A percentile compares a stretch with the other conserved stretches of the same genome.
Conservation (phyloP, 2,888 invertebrate species). For the Amphiduros pacificus region DNA sequence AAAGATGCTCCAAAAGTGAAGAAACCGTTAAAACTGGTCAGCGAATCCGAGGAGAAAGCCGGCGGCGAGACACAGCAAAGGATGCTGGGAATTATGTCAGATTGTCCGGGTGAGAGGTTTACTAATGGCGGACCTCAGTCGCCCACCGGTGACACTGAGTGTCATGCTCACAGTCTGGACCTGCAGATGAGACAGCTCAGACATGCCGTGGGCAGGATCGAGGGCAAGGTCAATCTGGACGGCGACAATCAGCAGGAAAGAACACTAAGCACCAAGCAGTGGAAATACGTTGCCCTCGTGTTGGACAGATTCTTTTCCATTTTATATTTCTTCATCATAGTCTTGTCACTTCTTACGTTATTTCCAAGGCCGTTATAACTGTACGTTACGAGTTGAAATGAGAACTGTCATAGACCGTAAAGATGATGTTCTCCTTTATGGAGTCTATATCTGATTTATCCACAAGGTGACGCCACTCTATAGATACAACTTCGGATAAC, state of each 20-base stretch:
- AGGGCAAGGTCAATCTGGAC: not conserved
- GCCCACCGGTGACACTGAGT: not conserved
- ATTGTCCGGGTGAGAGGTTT: not conserved
- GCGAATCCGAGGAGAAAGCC: not conserved
- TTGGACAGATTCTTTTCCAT: slow-evolving; percentile 11
- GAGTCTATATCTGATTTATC: too few species aligned
- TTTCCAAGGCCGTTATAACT: slow-evolving; percentile 17
- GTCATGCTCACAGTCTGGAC: not conserved
- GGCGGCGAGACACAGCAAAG: not conserved
- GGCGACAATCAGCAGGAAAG: not conserved
- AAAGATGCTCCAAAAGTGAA: not conserved
- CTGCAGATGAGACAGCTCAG: not conserved
- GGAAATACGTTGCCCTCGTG: slow-evolving; percentile 9
- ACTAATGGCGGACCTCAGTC: not conserved
- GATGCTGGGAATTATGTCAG: too few species aligned
- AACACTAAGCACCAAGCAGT: not conserved
- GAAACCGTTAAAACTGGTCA: not conserved
- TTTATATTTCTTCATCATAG: slow-evolving; percentile 3
- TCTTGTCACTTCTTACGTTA: slow-evolving; percentile 5
- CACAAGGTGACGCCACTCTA: too few species aligned
- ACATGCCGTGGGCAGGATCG: not conserved
- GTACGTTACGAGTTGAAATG: too few species aligned
- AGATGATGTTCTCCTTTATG: too few species aligned
- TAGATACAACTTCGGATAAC: too few species aligned
- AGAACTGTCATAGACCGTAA: too few species aligned